Percentiles rank a stretch among this genome's conserved stretches.
Conservation (phyloP, 2,797 vertebrate species). For the Rhinichthys osculus region DNA sequence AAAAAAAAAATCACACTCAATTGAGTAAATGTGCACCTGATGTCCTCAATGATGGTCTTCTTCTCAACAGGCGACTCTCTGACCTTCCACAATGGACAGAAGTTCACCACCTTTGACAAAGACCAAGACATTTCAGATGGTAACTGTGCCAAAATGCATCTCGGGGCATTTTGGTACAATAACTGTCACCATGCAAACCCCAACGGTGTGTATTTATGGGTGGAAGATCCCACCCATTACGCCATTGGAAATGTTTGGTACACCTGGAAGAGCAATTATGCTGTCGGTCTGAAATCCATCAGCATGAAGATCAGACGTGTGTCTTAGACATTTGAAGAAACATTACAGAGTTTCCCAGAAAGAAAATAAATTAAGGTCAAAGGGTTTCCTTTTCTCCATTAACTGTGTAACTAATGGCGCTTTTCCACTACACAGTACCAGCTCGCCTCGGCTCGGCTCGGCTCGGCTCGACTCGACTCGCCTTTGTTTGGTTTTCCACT, state of each 20-base stretch:
- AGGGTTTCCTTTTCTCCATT: too few species aligned
- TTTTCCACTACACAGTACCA: too few species aligned
- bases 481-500: too few species aligned
- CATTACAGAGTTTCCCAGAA: not conserved
- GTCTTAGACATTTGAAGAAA: not conserved
- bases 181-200: slow-evolving; percentile 30
- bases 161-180: not conserved
- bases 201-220: slow-evolving; percentile 54
- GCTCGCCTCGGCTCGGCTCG: too few species aligned
- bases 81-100: slow-evolving; percentile 36
- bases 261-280: not conserved
- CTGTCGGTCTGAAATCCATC: slow-evolving; percentile 44
- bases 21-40: too few species aligned
- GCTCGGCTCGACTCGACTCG: too few species aligned
- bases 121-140: accelerated
- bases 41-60: too few species aligned
- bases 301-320: slow-evolving; percentile 51
- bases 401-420: too few species aligned
- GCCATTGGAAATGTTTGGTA: slow-evolving; percentile 41
- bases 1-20: too few species aligned
- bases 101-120: slow-evolving; percentile 63
- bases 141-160: slow-evolving; percentile 54
- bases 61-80: not conserved
- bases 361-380: too few species aligned
- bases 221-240: not conserved